These are phyloP conservation scores for Mallateleia sp. DNA, from an alignment of 2,888 invertebrate species.

Conservation along the genomic window DNA sequence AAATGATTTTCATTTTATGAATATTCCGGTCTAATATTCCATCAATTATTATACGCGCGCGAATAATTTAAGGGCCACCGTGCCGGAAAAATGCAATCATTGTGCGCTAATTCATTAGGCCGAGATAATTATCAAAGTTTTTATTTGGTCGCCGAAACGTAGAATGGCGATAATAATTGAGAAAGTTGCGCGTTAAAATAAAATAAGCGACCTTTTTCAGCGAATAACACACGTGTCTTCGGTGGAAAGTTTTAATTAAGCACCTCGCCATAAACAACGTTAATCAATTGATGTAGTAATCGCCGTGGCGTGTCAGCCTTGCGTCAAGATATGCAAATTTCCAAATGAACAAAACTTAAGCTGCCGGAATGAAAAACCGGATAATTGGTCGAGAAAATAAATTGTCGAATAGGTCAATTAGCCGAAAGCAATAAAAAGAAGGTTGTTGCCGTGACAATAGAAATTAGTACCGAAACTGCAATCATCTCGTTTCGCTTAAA, in stretches of 20 bases:
- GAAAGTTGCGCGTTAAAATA: slow-evolving; percentile 15
- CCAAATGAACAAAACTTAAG: too few species aligned
- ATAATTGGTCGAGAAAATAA: too few species aligned
- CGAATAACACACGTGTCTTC: too few species aligned
- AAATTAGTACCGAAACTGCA: too few species aligned
- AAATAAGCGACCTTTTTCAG: not conserved
- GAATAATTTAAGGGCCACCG: slow-evolving; percentile 36
- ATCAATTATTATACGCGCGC: slow-evolving; percentile 8
- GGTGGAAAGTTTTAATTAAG: slow-evolving; percentile 18
- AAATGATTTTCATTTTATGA: slow-evolving; percentile 46
- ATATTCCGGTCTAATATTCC: slow-evolving; percentile 49
- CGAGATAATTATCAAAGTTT: slow-evolving; percentile 48
- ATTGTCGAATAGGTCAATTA: too few species aligned
- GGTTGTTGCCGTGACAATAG: too few species aligned
- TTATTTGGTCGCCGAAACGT: not conserved
- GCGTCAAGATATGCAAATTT: too few species aligned
- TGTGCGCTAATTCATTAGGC: slow-evolving; percentile 42
- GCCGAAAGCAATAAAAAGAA: too few species aligned
- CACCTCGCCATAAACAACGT: too few species aligned
- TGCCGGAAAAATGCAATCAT: slow-evolving; percentile 29
- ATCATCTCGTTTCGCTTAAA: too few species aligned
- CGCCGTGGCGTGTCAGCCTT: too few species aligned
- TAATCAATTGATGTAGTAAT: not conserved
- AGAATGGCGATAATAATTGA: slow-evolving; percentile 17
- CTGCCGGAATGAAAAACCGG: too few species aligned